Evolutionary conservation across 1,140 invertebrate genomes (phyloP).

Genomic region (Cepaea nemoralis): DNA sequence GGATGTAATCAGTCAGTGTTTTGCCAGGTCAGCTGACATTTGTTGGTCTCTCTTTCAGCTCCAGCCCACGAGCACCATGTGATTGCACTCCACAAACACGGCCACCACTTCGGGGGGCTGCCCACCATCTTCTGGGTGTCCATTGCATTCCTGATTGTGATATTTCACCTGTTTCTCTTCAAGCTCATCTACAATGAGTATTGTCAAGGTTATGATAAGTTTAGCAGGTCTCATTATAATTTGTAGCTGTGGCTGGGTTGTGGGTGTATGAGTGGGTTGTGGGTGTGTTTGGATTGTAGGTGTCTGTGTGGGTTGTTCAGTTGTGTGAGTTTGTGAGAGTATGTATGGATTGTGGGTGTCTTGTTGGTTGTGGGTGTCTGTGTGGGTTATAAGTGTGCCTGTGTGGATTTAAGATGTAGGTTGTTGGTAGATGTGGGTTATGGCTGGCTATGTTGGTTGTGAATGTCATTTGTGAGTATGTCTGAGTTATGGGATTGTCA

Average conservation of each 20-base stretch:
- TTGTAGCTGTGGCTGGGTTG: constrained; percentile 35
- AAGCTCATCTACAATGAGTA: constrained; percentile 91
- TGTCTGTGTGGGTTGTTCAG: neutral
- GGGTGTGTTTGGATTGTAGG: neutral
- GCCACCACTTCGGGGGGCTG: constrained; percentile 88
- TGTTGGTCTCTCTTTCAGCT: constrained; percentile 74
- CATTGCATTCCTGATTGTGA: constrained; percentile 87
- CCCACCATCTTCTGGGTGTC: constrained; percentile 94
- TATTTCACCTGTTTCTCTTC: constrained; percentile 95
- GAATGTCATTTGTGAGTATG: too few species aligned
- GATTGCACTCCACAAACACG: constrained; percentile 91
- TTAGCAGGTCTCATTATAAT: constrained; percentile 42
- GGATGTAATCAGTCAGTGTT: too few species aligned
- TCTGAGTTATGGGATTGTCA: too few species aligned
- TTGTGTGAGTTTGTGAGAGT: too few species aligned
- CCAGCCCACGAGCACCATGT: constrained; percentile 93
- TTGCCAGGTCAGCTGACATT: too few species aligned
- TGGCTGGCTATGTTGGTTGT: too few species aligned
- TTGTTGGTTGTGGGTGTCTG: too few species aligned
- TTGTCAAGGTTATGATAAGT: constrained; percentile 64
- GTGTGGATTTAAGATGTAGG: neutral
- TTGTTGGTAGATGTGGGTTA: neutral
- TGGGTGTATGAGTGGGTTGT: neutral
- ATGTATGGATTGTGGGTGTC: too few species aligned
- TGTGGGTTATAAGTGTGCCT: neutral